These are phyloP conservation scores for Drosophila navojoa DNA, from an alignment of 1,140 invertebrate species.

Conservation along the genomic window DNA sequence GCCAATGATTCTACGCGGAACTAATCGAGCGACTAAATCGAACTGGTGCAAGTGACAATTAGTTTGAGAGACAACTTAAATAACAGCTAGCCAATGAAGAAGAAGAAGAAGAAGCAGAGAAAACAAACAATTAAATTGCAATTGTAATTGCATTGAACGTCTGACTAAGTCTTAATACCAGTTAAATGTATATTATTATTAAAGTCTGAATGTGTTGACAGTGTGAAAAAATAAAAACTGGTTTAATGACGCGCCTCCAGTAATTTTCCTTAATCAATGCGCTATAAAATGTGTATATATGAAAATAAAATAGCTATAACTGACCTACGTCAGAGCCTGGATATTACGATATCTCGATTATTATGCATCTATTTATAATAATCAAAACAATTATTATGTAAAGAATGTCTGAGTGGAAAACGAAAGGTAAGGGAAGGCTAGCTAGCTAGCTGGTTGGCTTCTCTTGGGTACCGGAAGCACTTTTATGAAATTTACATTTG, in stretches of 20 bases:
- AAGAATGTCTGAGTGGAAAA: neutral
- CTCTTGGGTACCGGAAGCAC: constrained; percentile 42
- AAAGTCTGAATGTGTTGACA: constrained; percentile 44
- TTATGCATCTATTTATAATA: neutral
- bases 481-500: constrained; percentile 37
- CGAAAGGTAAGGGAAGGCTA: neutral
- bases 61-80: too few species aligned
- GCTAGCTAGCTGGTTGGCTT: too few species aligned
- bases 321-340: constrained; percentile 60
- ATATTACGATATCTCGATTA: constrained; percentile 23
- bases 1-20: constrained; percentile 35
- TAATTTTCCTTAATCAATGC: constrained; percentile 74
- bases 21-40: constrained; percentile 15
- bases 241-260: constrained; percentile 55
- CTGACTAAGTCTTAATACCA: constrained; percentile 45
- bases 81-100: neutral
- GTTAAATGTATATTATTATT: constrained; percentile 70
- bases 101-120: neutral
- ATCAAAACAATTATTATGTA: neutral
- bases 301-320: constrained; percentile 50
- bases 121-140: constrained; percentile 60
- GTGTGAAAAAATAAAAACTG: constrained; percentile 56
- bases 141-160: constrained; percentile 64
- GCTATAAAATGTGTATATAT: constrained; percentile 44
- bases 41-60: too few species aligned